phyloP scores from a whole-genome alignment of 2,888 invertebrate genomes.

The Lampropteryx suffumata region DNA sequence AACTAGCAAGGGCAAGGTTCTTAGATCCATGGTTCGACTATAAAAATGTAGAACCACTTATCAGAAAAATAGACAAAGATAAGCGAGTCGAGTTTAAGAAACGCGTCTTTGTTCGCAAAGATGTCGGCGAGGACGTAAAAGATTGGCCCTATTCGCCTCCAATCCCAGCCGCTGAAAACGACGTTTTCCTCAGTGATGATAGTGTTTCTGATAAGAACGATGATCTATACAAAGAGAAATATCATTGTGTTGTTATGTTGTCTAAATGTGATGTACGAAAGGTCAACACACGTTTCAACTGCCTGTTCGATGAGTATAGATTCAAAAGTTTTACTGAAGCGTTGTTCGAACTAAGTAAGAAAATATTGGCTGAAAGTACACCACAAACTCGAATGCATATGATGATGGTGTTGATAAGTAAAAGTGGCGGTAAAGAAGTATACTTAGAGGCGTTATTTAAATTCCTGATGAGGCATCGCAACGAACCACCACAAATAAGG shows the following conservation, averaged over 20 bases:
- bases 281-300: background rate
- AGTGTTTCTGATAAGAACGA: background rate
- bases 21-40: constrained; percentile 49
- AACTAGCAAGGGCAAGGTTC: constrained; percentile 52
- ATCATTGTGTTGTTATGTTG: background rate
- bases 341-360: constrained; percentile 47
- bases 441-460: constrained; percentile 44
- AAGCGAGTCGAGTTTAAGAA: constrained; percentile 50
- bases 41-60: constrained; percentile 51
- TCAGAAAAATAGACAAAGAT: constrained; percentile 45
- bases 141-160: constrained; percentile 48
- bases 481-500: background rate
- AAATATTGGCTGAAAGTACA: constrained; percentile 43
- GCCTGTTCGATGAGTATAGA: constrained; percentile 33
- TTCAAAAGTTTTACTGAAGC: constrained; percentile 52
- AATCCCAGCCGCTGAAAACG: background rate
- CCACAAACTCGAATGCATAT: constrained; percentile 54
- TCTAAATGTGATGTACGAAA: background rate
- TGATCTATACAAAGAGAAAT: background rate
- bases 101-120: constrained; percentile 51
- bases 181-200: background rate
- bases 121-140: constrained; percentile 38
- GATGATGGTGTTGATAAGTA: constrained; percentile 62
- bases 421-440: constrained; percentile 52
- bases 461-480: constrained; percentile 1